Evolutionary conservation across 2,113 vertebrate genomes (phyloP).

Genomic region (Oxyruncus cristatus): DNA sequence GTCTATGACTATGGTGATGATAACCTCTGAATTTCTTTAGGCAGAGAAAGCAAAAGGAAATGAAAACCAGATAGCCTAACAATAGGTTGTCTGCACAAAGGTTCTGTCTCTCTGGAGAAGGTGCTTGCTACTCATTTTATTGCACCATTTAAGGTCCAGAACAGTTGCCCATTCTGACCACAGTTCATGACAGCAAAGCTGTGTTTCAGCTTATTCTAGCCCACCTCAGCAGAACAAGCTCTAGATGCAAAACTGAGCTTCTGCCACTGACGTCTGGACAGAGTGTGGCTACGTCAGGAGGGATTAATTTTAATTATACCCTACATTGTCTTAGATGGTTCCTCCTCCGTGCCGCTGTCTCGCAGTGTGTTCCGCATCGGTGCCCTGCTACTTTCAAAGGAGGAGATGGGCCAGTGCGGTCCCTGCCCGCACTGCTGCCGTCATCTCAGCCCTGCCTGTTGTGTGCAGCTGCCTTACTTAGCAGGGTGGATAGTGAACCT

Average conservation of each 20-base stretch:
- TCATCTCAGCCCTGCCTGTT: neutral
- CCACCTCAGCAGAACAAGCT: neutral
- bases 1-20: neutral
- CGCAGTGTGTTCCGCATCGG: neutral
- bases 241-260: neutral
- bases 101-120: neutral
- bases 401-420: neutral
- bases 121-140: neutral
- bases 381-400: neutral
- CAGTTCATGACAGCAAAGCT: neutral
- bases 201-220: neutral
- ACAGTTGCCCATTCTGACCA: neutral
- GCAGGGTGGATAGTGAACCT: neutral
- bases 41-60: neutral
- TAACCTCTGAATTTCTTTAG: neutral
- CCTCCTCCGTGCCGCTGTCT: neutral
- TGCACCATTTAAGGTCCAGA: neutral
- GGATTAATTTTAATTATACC: neutral
- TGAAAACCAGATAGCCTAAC: neutral
- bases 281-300: neutral
- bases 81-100: neutral
- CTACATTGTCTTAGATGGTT: rapidly evolving
- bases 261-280: neutral
- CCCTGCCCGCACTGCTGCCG: neutral
- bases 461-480: neutral